Evolutionary conservation across 2,888 invertebrate genomes (phyloP), one percentile per base, ranked within the genome.

Genomic region (Iphiclides podalirius): DNA sequence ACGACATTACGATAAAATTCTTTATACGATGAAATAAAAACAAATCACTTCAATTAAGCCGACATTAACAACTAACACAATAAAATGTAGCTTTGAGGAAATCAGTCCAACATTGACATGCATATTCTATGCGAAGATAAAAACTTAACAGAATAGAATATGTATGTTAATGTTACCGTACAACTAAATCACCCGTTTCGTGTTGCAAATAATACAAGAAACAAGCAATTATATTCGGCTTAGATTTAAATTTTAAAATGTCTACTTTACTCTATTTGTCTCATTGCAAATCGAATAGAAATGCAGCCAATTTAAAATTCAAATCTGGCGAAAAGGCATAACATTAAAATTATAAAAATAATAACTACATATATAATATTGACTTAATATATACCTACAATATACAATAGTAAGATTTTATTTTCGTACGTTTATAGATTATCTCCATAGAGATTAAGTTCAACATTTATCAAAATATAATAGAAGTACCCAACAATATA

Each of bases 31-130:
- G 15, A 38, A 17, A 33, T 15, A 40, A 43, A 35, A 36, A 14
- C 20, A 43, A 4, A 7, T 35, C 35, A 28, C 9, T 37, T 6
- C 36, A 39, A 36, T 4, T 16, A 12, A 23, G 12, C 11, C 31
- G 40, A 12, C 1, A 0, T 23, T 13, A 31, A 42, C 11, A n/a
- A 36, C n/a, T 42, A 26, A 9, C n/a, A 31, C 26, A 26, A 54
- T 52, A 59, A 58, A 55, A 55, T 46, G 40, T 52, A 54, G 33
- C n/a, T 12, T 33, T 31, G 23, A 54, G 53, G 54, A 56, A 62
- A 67, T 78, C 77, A 82, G 79, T 79, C 75, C 66, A 48, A 68
- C 75, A 76, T 72, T 70, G 68, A 55, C 69, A 70, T 59, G 55
- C 73, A 72, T 58, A 60, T 75, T 75, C 66, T 65, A 68, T 60